Base-by-base conservation (phyloP, 2,113 vertebrate species). In the Ondatra zibethicus region DNA sequence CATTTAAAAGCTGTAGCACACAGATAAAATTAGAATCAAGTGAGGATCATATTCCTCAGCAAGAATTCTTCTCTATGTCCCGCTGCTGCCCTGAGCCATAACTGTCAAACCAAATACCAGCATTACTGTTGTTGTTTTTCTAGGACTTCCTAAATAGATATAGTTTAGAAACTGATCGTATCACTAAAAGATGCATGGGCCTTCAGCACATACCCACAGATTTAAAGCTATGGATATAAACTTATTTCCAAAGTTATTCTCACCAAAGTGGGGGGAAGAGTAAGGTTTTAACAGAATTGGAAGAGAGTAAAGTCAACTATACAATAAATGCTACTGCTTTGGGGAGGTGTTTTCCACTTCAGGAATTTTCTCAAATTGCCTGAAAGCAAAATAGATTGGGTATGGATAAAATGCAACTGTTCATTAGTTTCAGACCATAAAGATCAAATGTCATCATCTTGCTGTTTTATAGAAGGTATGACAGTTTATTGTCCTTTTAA, bases 11-110 rank as follows among this genome's bases (percentile, higher is more conserved):
- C 98, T 97, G 88, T 10, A 96, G 96, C 86, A 94, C 0, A 0
- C 10, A 94, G 98, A 96, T 98, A 98, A 98, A 99, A 98, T 99
- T 98, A 98, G 98, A 98, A 97, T 94, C 96, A 98, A 98, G 95
- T 93, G 66, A 11, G 96, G 98, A 93, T 98, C 97, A 14, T 92
- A 65, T 98, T 98, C 97, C 98, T 92, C 65, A 78, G 87, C 72
- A 90, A 78, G 96, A 94, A 39, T 92, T 95, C 1, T 94, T 82
- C 75, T 72, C 63, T 68, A 31, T 82, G 90, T 95, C 95, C 86
- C 85, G 7, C 92, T 93, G 93, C 95, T 95, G 88, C 78, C 50
- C n/a, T 36, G 80, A 76, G 70, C 78, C 76, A 42, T 86, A 3
- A 17, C 7, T 94, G 86, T 95, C 86, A 91, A 82, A 61, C 50